These are phyloP conservation scores for Holacanthella duospinosa DNA, from an alignment of 2,888 invertebrate species.

Conservation along the genomic window DNA sequence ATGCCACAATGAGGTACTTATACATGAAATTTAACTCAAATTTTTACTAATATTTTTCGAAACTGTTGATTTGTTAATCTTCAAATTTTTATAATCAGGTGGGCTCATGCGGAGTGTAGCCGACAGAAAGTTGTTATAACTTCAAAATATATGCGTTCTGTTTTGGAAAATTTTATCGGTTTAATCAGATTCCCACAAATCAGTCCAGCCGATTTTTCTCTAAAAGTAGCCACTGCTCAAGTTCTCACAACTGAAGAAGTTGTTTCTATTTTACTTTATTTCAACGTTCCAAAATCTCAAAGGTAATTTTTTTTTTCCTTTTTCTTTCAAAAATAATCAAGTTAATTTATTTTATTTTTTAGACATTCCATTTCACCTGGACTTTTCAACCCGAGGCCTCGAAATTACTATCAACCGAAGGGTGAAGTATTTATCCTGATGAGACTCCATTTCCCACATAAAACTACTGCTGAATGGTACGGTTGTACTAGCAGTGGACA, in stretches of 20 bases:
- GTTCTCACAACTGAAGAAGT: background rate
- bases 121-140: background rate
- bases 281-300: background rate
- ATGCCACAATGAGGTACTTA: background rate
- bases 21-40: background rate
- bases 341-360: background rate
- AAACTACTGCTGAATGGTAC: background rate
- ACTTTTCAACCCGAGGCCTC: background rate
- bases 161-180: background rate
- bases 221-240: background rate
- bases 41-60: background rate
- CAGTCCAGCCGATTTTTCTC: background rate
- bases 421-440: background rate
- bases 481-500: too few relatives aligned
- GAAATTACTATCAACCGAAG: background rate
- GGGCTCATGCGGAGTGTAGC: background rate
- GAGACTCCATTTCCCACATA: background rate
- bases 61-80: too few relatives aligned
- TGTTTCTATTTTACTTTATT: background rate
- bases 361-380: background rate
- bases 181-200: slow-evolving; percentile 5
- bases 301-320: background rate
- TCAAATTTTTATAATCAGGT: too few relatives aligned
- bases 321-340: background rate
- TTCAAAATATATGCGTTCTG: background rate